Conservation (phyloP, 2,797 vertebrate species). For the Rhabdophis nuchalis region DNA sequence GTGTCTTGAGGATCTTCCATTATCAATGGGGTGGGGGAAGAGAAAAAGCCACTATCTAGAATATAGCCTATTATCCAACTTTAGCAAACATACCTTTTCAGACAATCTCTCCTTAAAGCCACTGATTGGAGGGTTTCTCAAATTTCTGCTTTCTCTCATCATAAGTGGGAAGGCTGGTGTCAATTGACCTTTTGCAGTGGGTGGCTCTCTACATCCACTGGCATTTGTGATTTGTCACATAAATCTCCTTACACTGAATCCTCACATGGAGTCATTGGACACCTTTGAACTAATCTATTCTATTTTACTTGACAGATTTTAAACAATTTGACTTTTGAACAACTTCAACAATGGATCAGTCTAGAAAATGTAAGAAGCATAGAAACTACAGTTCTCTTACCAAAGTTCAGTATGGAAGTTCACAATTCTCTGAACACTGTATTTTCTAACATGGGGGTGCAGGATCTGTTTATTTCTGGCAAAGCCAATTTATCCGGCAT, state of each 20-base stretch:
- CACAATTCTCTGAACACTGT: slow-evolving; percentile 74
- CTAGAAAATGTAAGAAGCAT: slow-evolving; percentile 68
- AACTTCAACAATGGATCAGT: slow-evolving; percentile 73
- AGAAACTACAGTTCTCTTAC: slow-evolving; percentile 74
- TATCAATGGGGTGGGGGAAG: background rate
- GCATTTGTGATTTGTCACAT: background rate
- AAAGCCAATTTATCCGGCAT: slow-evolving; percentile 83
- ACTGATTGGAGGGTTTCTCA: background rate
- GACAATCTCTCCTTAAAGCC: background rate
- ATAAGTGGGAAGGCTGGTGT: background rate
- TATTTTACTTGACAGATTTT: slow-evolving; percentile 36
- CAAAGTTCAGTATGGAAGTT: slow-evolving; percentile 78
- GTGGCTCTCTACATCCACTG: background rate
- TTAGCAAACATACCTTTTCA: background rate
- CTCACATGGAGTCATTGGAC: background rate
- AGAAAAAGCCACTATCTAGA: no score
- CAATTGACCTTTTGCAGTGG: background rate
- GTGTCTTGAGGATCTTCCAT: background rate
- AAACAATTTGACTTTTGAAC: no score
- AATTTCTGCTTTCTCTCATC: background rate
- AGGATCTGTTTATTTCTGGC: slow-evolving; percentile 64
- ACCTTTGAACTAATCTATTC: background rate
- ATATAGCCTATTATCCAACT: background rate
- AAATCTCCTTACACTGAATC: background rate
- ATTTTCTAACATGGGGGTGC: slow-evolving; percentile 81